These are phyloP conservation scores for Maniola hyperantus DNA, from an alignment of 2,888 invertebrate species.

Conservation along the genomic window DNA sequence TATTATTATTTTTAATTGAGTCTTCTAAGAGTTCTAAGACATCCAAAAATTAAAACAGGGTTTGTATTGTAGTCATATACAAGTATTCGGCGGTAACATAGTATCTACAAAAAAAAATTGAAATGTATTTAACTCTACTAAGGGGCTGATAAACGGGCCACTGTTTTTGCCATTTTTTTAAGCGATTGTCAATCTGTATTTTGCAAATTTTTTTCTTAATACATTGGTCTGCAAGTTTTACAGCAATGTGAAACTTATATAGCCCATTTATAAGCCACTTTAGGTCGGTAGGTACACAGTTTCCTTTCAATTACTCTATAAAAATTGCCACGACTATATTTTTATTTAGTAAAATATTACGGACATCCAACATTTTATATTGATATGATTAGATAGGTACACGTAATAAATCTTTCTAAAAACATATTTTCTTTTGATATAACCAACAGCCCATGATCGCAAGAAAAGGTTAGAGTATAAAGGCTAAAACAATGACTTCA, in stretches of 20 bases:
- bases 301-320: slow-evolving; percentile 22
- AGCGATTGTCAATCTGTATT: neutral
- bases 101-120: neutral
- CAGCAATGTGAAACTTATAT: neutral
- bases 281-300: neutral
- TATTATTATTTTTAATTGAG: slow-evolving; percentile 11
- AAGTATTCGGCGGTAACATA: neutral
- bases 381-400: slow-evolving; percentile 64
- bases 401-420: slow-evolving; percentile 68
- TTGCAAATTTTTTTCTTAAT: neutral
- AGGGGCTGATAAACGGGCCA: neutral
- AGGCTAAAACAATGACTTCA: too few relatives aligned
- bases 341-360: slow-evolving; percentile 43
- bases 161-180: neutral
- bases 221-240: neutral
- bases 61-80: neutral
- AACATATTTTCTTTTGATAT: slow-evolving; percentile 47
- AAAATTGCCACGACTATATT: slow-evolving; percentile 44
- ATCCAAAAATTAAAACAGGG: neutral
- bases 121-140: neutral
- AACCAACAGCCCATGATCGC: slow-evolving; percentile 47
- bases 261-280: neutral
- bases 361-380: slow-evolving; percentile 46
- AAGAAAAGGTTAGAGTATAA: too few relatives aligned
- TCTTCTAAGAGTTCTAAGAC: neutral